These are phyloP conservation scores for Nothura maculosa DNA, from an alignment of 2,797 vertebrate species.

Conservation along the genomic window DNA sequence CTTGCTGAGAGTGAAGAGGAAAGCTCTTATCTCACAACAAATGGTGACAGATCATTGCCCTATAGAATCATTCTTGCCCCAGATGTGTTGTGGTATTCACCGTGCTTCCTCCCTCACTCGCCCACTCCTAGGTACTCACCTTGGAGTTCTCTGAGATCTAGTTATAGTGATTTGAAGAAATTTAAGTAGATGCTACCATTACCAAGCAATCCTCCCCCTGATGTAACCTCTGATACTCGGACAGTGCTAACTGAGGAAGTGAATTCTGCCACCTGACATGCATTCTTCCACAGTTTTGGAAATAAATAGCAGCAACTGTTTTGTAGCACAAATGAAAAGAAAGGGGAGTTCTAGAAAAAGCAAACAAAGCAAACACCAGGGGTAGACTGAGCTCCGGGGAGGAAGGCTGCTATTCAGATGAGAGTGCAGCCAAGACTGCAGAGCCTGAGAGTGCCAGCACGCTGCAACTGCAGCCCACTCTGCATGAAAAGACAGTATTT, in stretches of 20 bases:
- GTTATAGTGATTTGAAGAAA: neutral
- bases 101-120: neutral
- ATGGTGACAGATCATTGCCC: neutral
- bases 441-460: neutral
- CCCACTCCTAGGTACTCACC: rapidly evolving
- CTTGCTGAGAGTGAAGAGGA: neutral
- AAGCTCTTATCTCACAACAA: neutral
- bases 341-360: neutral
- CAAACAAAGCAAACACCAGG: neutral
- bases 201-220: neutral
- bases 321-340: neutral
- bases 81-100: neutral
- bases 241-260: rapidly evolving
- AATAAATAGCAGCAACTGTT: neutral
- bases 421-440: neutral
- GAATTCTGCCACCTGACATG: rapidly evolving
- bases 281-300: neutral
- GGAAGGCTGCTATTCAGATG: neutral
- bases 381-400: neutral
- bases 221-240: rapidly evolving
- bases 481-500: rapidly evolving
- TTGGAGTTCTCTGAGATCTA: neutral
- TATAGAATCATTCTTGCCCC: neutral
- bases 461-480: neutral
- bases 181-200: neutral